phyloP scores from a whole-genome alignment of 2,797 vertebrate species.

The Ctenochaetus hawaiiensis region DNA sequence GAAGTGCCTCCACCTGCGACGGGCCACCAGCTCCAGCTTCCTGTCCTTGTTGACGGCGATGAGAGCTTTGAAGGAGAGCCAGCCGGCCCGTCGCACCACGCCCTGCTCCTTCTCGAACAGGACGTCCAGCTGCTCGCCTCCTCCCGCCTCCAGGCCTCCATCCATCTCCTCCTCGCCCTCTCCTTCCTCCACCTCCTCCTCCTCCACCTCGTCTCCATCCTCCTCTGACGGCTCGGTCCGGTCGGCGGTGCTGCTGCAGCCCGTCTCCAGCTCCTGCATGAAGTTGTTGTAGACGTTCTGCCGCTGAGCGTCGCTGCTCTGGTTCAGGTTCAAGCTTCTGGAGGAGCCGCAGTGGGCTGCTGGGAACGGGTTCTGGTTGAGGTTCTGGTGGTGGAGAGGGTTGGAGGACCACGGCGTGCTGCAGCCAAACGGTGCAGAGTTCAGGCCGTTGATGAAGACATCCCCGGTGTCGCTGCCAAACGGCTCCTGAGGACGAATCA shows the following conservation, averaged over 20 bases:
- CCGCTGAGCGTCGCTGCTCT: conserved; percentile 75
- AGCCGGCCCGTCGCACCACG: conserved; percentile 93
- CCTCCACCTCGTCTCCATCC: conserved; percentile 68
- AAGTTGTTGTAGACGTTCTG: conserved; percentile 94
- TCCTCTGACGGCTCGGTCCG: conserved; percentile 72
- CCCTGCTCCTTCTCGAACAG: conserved; percentile 96
- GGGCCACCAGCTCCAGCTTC: conserved; percentile 92
- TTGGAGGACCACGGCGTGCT: conserved; percentile 75
- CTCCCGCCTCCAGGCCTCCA: conserved; percentile 78
- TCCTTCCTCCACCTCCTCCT: conserved; percentile 22
- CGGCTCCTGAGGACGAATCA: conserved; percentile 85
- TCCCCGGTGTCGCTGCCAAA: conserved; percentile 82
- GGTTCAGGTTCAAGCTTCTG: conserved; percentile 65
- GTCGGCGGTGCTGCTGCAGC: conserved; percentile 78
- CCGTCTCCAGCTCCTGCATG: conserved; percentile 92
- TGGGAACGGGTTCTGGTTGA: conserved; percentile 75
- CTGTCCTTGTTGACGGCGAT: conserved; percentile 94
- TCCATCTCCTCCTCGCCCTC: conserved; percentile 55
- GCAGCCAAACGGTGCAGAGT: conserved; percentile 69
- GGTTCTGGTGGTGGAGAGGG: conserved; percentile 82
- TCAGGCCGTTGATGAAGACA: conserved; percentile 81
- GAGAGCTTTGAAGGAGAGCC: conserved; percentile 95
- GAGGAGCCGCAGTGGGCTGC: conserved; percentile 71
- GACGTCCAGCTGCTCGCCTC: conserved; percentile 91
- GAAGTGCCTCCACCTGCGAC: conserved; percentile 95